Conservation (phyloP, 2,888 invertebrate species). For the Ennomos quercinarius region DNA sequence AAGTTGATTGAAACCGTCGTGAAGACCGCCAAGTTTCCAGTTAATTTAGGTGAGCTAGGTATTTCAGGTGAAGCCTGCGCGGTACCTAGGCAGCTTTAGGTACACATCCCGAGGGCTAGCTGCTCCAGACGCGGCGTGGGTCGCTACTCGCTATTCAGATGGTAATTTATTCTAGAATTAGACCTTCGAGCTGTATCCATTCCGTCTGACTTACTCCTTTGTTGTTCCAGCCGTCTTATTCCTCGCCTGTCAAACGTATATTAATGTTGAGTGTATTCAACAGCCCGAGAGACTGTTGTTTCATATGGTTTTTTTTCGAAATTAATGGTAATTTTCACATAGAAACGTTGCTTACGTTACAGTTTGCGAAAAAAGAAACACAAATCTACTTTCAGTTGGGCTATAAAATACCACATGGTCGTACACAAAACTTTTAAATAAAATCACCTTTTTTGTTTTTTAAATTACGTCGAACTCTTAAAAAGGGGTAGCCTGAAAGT, state of each 20-base stretch:
- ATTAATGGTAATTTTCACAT: too few relatives aligned
- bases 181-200: constrained; percentile 39
- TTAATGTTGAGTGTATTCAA: constrained; percentile 13
- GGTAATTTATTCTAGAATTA: constrained; percentile 43
- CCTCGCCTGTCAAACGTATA: constrained; percentile 40
- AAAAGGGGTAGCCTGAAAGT: too few relatives aligned
- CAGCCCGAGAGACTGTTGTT: constrained; percentile 2
- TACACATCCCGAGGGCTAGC: constrained; percentile 27
- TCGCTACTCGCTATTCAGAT: constrained; percentile 28
- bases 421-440: too few relatives aligned
- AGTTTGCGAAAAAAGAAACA: too few relatives aligned
- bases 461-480: too few relatives aligned
- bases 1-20: constrained; percentile 21
- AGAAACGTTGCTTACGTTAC: too few relatives aligned
- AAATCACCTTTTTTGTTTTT: too few relatives aligned
- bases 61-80: constrained; percentile 8
- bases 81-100: constrained; percentile 12
- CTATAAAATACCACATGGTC: too few relatives aligned
- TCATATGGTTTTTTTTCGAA: too few relatives aligned
- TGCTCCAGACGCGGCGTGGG: constrained; percentile 34
- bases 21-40: constrained; percentile 21
- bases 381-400: too few relatives aligned
- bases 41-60: constrained; percentile 16
- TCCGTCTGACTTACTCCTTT: constrained; percentile 46
- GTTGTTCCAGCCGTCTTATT: constrained; percentile 41